Percentiles rank a stretch among this genome's conserved stretches.
Conservation (phyloP, 2,888 invertebrate species). For the Helleia helle region DNA sequence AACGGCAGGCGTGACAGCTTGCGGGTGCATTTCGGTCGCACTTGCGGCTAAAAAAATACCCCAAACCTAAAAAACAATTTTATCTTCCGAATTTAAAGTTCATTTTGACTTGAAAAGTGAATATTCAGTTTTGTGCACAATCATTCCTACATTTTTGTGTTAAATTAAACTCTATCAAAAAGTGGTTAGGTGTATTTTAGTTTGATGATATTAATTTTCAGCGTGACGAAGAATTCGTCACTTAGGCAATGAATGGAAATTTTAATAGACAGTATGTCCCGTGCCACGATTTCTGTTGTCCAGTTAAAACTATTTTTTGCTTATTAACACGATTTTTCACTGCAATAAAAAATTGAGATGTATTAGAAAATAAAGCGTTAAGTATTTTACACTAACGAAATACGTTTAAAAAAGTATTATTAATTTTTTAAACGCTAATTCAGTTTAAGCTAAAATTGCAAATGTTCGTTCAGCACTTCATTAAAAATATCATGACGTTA, state of each 20-base stretch:
- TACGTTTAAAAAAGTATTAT: too few species aligned
- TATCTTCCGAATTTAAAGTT: not conserved
- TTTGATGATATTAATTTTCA: conserved; percentile 30
- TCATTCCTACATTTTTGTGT: not conserved
- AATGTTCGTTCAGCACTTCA: too few species aligned
- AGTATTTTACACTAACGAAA: too few species aligned
- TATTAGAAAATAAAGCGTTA: too few species aligned
- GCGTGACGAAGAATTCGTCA: conserved; percentile 42
- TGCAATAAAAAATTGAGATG: too few species aligned
- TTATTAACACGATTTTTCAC: not conserved
- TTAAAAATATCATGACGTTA: too few species aligned
- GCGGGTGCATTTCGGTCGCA: conserved; percentile 56
- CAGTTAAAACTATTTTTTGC: conserved; percentile 23
- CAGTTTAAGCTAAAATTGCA: too few species aligned
- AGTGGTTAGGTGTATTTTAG: conserved; percentile 12
- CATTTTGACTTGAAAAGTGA: not conserved
- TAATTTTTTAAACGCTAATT: too few species aligned
- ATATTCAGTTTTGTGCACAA: conserved; percentile 1
- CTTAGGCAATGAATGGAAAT: conserved; percentile 47
- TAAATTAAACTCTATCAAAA: conserved; percentile 8
- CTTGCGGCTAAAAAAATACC: conserved; percentile 28
- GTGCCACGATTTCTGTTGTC: conserved; percentile 57
- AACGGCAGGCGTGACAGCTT: conserved; percentile 60
- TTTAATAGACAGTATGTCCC: conserved; percentile 60
- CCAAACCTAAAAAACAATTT: conserved; percentile 32